Percentiles rank a stretch among this genome's conserved stretches.
Conservation (phyloP, 2,113 vertebrate species). For the Hippoglossus stenolepis region DNA sequence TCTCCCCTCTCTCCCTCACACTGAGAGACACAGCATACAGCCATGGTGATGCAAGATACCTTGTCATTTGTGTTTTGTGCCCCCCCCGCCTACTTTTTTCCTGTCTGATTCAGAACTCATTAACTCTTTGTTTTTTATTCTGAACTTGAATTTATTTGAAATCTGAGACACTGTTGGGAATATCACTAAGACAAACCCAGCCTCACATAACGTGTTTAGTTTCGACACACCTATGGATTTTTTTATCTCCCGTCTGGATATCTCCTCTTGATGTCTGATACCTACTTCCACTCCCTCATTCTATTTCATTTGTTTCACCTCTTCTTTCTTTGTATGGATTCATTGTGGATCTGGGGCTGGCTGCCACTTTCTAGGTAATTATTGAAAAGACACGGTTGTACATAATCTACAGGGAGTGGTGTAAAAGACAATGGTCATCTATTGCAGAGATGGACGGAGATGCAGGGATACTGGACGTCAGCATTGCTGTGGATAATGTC, state of each 20-base stretch:
- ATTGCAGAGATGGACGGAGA: too few relatives aligned
- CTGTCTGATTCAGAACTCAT: conserved; percentile 22
- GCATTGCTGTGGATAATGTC: too few relatives aligned
- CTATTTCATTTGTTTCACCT: conserved; percentile 33
- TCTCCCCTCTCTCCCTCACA: conserved; percentile 14
- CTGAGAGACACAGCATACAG: conserved; percentile 20
- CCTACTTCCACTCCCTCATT: conserved; percentile 14
- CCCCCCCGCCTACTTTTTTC: conserved; percentile 11
- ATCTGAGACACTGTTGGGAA: conserved; percentile 48
- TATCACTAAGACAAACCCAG: conserved; percentile 24
- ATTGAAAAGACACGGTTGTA: background rate
- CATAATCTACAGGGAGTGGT: background rate
- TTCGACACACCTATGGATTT: conserved; percentile 28
- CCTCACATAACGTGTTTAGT: conserved; percentile 20
- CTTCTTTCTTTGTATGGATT: conserved; percentile 18
- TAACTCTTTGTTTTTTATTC: background rate
- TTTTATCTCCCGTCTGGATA: conserved; percentile 39
- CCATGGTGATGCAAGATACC: conserved; percentile 41
- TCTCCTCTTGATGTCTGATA: conserved; percentile 36
- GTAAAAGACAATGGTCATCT: background rate
- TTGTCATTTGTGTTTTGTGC: conserved; percentile 53
- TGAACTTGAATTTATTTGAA: conserved; percentile 46
- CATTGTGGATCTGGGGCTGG: background rate
- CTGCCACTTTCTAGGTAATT: background rate
- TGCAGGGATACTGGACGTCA: too few relatives aligned